Evolutionary conservation across 1,140 invertebrate genomes (phyloP).

Genomic region (Polypedilum vanderplanki): DNA sequence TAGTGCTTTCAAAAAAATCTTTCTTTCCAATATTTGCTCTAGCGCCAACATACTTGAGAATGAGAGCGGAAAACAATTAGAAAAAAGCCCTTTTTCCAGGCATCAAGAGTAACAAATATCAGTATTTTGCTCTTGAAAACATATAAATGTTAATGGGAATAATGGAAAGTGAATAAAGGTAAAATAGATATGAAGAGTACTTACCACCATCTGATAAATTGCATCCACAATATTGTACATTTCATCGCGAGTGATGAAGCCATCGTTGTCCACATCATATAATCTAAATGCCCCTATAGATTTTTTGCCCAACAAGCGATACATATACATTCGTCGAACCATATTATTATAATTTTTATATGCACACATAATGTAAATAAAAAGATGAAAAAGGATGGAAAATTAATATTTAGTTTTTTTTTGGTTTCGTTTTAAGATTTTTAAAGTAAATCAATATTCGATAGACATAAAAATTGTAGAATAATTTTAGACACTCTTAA

Average conservation of each 20-base stretch:
- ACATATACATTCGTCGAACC: too few relatives aligned
- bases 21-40: background rate
- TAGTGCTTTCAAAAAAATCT: background rate
- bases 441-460: too few relatives aligned
- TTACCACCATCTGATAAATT: conserved; percentile 98
- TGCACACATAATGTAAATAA: too few relatives aligned
- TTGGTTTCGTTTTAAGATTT: too few relatives aligned
- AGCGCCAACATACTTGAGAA: background rate
- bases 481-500: too few relatives aligned
- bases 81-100: background rate
- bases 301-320: conserved; percentile 31
- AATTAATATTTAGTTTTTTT: too few relatives aligned
- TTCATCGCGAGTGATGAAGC: conserved; percentile 93
- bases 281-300: conserved; percentile 90
- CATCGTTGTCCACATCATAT: conserved; percentile 97
- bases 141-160: too few relatives aligned
- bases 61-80: background rate
- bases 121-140: too few relatives aligned
- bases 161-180: too few relatives aligned
- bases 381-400: too few relatives aligned
- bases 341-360: too few relatives aligned
- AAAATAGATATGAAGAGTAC: conserved; percentile 43
- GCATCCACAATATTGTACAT: conserved; percentile 99
- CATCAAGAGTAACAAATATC: background rate
- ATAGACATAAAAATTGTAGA: too few relatives aligned